Conservation (phyloP, 2,888 invertebrate species). For the Strigamia transsilvanica region DNA sequence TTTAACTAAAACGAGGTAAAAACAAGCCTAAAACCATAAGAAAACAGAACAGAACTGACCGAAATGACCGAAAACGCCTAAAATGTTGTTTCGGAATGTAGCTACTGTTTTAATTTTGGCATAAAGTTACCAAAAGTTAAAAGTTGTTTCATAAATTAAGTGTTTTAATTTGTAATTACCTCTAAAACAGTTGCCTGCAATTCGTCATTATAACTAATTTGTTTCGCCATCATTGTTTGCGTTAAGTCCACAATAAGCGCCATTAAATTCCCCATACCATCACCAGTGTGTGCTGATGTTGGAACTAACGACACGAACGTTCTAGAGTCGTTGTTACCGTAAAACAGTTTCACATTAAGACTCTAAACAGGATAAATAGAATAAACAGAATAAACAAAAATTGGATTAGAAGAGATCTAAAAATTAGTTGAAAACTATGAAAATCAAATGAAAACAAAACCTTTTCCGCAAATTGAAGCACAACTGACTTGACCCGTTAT, state of each 20-base stretch:
- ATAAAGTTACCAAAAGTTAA: too few relatives aligned
- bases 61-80: too few relatives aligned
- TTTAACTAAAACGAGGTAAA: too few relatives aligned
- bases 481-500: constrained; percentile 84
- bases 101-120: too few relatives aligned
- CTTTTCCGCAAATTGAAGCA: constrained; percentile 94
- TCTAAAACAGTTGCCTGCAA: constrained; percentile 73
- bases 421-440: too few relatives aligned
- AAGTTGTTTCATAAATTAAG: too few relatives aligned
- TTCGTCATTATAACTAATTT: constrained; percentile 91
- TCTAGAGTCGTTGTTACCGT: constrained; percentile 92
- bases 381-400: too few relatives aligned
- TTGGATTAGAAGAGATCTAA: too few relatives aligned
- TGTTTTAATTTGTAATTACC: too few relatives aligned
- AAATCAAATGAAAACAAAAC: constrained; percentile 66
- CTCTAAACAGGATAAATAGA: constrained; percentile 69
- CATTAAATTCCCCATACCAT: constrained; percentile 97
- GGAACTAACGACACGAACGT: constrained; percentile 95
- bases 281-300: constrained; percentile 96
- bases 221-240: constrained; percentile 86
- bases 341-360: constrained; percentile 92
- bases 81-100: too few relatives aligned
- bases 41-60: too few relatives aligned
- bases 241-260: constrained; percentile 91
- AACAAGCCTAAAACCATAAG: too few relatives aligned